Conservation (phyloP, 2,888 invertebrate genomes). For the Pollenia labialis region DNA sequence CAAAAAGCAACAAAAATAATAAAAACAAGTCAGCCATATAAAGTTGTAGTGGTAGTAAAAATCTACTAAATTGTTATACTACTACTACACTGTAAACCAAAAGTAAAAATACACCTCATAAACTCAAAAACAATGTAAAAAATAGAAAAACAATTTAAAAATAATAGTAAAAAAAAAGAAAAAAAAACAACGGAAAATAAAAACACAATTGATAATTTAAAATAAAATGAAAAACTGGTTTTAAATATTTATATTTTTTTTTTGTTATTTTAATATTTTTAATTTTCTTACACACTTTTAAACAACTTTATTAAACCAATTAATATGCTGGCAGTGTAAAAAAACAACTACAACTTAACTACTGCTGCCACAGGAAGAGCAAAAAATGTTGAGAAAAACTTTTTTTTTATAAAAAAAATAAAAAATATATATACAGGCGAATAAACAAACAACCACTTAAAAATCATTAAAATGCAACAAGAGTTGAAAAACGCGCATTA, state of each 20-base stretch:
- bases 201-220: slow-evolving; percentile 65
- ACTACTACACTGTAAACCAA: slow-evolving; percentile 17
- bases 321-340: slow-evolving; percentile 71
- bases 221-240: slow-evolving; percentile 48
- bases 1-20: slow-evolving; percentile 30
- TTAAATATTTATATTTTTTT: slow-evolving; percentile 52
- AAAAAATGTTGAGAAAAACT: slow-evolving; percentile 41
- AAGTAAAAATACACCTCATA: slow-evolving; percentile 8
- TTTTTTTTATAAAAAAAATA: slow-evolving; percentile 21
- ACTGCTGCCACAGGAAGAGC: slow-evolving; percentile 58
- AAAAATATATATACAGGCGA: slow-evolving; percentile 38
- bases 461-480: slow-evolving; percentile 46
- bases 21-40: slow-evolving; percentile 57
- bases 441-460: slow-evolving; percentile 50
- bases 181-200: slow-evolving; percentile 41
- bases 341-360: slow-evolving; percentile 34
- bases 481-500: slow-evolving; percentile 46
- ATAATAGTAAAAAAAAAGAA: slow-evolving; percentile 27
- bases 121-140: slow-evolving; percentile 14
- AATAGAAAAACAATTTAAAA: slow-evolving; percentile 10
- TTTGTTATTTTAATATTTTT: slow-evolving; percentile 19
- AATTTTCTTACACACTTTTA: slow-evolving; percentile 26
- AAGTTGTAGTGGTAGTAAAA: slow-evolving; percentile 31
- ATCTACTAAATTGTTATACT: neutral
- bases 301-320: slow-evolving; percentile 61